Evolutionary conservation across 2,888 invertebrate genomes (phyloP), one percentile per base, ranked within the genome.

Genomic region (Leptothorax acervorum): DNA sequence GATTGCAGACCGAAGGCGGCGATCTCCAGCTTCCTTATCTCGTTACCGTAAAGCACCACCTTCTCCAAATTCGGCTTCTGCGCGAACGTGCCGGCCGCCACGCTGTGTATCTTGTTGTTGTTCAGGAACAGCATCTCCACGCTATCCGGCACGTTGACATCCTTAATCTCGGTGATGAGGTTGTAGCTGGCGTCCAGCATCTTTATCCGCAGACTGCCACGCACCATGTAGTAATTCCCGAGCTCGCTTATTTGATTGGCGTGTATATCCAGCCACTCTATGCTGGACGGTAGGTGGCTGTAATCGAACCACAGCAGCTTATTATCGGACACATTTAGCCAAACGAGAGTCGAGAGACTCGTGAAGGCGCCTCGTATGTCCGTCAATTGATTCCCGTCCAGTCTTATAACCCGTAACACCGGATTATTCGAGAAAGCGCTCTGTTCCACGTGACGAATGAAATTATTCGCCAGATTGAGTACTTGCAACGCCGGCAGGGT

Each of bases 211-310:
- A 97, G 95, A 90, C 96, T 96, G 85, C 96, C 96, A 92, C 96
- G 96, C 90, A 96, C 96, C 82, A 97, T 95, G 92, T 96, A 97
- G 88, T 97, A 97, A 94, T 97, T 97, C 89, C 97, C 97, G 63
- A 98, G 95, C 92, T 97, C 97, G 90, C 96, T 96, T 92, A 98
- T 97, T 95, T 97, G 96, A 95, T 98, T 98, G 93, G 97, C 96
- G 93, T 97, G 97, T 96, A 98, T 97, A 94, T 98, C 98, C 82
- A 98, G 95, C 97, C 97, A 97, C 94, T 97, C 97, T 65, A 98
- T 95, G 92, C 97, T 97, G 2, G 96, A 94, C 18, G 98, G 98
- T 91, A 98, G 96, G 92, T 97, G 96, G 90, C 97, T 97, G 92
- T 97, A 98, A 95, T 98, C 98, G 95, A 98, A 97, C 97, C 97